Conservation (phyloP, 1,140 invertebrate genomes). For the Cepaea nemoralis region DNA sequence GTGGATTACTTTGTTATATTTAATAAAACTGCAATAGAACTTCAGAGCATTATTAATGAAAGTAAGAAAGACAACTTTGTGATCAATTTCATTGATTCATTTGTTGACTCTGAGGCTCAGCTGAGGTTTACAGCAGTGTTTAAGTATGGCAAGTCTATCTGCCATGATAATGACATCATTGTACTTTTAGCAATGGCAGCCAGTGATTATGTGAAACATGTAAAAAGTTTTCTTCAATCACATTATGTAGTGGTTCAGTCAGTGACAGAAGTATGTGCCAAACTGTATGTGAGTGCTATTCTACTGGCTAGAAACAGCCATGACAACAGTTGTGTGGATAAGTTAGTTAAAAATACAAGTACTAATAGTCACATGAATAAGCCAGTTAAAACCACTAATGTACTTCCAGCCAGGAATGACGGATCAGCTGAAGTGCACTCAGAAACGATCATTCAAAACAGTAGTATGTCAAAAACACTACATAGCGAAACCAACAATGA, state of each 20-base stretch:
- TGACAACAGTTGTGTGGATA: too few relatives aligned
- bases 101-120: not conserved
- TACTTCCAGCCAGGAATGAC: not conserved
- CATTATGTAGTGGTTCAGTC: slow-evolving; percentile 18
- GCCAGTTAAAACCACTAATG: not conserved
- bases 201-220: slow-evolving; percentile 15
- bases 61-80: not conserved
- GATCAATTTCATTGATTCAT: slow-evolving; percentile 21
- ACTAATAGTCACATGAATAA: not conserved
- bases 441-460: not conserved
- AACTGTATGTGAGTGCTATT: slow-evolving; percentile 28
- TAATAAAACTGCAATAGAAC: slow-evolving; percentile 3
- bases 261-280: slow-evolving; percentile 19
- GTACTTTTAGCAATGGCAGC: not conserved
- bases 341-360: not conserved
- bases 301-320: not conserved
- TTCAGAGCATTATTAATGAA: not conserved
- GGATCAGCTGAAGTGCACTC: not conserved
- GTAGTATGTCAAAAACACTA: not conserved
- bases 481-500: too few relatives aligned
- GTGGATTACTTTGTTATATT: slow-evolving; percentile 13
- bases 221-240: not conserved
- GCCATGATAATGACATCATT: not conserved
- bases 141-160: not conserved
- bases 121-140: slow-evolving; percentile 24